Conservation (phyloP, 1,140 invertebrate species). For the Drosophila leontia region DNA sequence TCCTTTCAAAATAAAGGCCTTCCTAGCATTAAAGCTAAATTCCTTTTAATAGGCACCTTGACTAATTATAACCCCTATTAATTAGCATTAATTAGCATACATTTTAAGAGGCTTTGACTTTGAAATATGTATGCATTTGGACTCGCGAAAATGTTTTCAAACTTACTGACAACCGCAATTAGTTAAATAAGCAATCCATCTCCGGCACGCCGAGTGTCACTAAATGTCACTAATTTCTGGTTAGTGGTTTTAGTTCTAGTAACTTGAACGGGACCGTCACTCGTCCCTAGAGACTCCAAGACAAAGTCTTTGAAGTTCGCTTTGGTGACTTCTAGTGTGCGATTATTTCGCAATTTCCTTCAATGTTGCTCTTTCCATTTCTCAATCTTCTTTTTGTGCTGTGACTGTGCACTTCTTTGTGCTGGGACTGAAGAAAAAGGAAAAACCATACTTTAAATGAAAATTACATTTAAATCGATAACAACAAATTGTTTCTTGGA, state of each 20-base stretch:
- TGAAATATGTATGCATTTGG: conserved; percentile 60
- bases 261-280: conserved; percentile 12
- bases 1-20: not conserved
- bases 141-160: not conserved
- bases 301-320: conserved; percentile 47
- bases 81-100: conserved; percentile 62
- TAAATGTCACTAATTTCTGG: conserved; percentile 13
- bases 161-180: conserved; percentile 60
- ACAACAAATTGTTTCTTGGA: conserved; percentile 16
- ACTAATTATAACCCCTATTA: conserved; percentile 54
- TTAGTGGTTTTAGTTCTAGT: conserved; percentile 3
- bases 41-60: not conserved
- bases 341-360: conserved; percentile 50
- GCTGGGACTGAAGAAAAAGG: not conserved
- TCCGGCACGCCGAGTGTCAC: conserved; percentile 27
- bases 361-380: conserved; percentile 26
- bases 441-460: conserved; percentile 22
- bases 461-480: conserved; percentile 43
- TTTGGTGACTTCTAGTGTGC: conserved; percentile 40
- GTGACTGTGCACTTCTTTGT: conserved; percentile 43
- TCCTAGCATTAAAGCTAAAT: not conserved
- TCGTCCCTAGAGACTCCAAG: not conserved
- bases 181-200: conserved; percentile 58
- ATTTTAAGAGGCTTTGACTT: conserved; percentile 45
- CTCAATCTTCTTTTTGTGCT: conserved; percentile 2